These are phyloP conservation scores for Channa striata DNA, from an alignment of 2,797 vertebrate genomes.

Conservation along the genomic window DNA sequence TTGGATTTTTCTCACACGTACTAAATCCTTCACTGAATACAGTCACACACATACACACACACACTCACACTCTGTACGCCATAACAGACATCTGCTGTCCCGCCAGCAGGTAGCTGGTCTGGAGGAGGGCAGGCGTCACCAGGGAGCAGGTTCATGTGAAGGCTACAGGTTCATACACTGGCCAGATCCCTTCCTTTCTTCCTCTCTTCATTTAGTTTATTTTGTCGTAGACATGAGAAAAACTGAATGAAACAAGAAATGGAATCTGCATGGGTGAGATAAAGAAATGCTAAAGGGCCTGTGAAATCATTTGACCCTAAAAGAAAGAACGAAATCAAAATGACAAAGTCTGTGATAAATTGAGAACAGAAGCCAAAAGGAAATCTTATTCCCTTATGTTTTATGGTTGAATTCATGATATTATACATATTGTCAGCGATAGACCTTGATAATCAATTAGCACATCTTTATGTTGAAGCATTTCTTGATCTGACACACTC, in stretches of 20 bases:
- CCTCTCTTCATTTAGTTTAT: slow-evolving; percentile 41
- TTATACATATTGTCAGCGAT: slow-evolving; percentile 42
- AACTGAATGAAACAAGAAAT: slow-evolving; percentile 46
- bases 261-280: slow-evolving; percentile 69
- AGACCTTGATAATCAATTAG: slow-evolving; percentile 64
- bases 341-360: slow-evolving; percentile 67
- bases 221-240: slow-evolving; percentile 39
- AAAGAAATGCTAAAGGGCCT: slow-evolving; percentile 74
- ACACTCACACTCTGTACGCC: slow-evolving; percentile 32
- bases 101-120: slow-evolving; percentile 79
- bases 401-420: slow-evolving; percentile 54
- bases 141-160: slow-evolving; percentile 77
- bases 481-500: slow-evolving; percentile 36
- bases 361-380: slow-evolving; percentile 51
- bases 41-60: slow-evolving; percentile 45
- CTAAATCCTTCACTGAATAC: slow-evolving; percentile 71
- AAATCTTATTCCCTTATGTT: slow-evolving; percentile 65
- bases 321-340: slow-evolving; percentile 68
- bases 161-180: slow-evolving; percentile 74
- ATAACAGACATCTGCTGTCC: slow-evolving; percentile 79
- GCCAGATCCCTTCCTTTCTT: slow-evolving; percentile 40
- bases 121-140: slow-evolving; percentile 71
- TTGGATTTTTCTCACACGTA: slow-evolving; percentile 69
- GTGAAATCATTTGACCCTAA: slow-evolving; percentile 73
- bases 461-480: slow-evolving; percentile 34